phyloP scores from a whole-genome alignment of 64 coral and sea anemone genomes.

The Catalaphyllia jardinei region DNA sequence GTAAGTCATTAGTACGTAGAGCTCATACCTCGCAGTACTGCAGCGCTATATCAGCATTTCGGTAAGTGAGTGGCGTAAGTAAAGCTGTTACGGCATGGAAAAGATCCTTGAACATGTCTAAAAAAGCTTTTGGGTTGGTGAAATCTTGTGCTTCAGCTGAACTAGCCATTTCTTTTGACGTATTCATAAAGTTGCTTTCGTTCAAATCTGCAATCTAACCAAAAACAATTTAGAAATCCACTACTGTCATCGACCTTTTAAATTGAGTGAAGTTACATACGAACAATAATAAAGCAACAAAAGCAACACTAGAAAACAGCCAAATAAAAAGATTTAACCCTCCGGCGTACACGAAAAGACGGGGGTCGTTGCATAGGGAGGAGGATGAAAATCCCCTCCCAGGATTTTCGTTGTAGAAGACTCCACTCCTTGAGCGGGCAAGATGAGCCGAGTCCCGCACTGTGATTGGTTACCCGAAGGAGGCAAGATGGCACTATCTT shows the following conservation, averaged over 20 bases:
- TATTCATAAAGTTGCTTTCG: conserved; percentile 4
- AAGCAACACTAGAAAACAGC: background rate
- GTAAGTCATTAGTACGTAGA: background rate
- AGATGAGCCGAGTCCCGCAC: too few species aligned
- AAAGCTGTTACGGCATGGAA: background rate
- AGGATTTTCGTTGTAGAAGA: too few species aligned
- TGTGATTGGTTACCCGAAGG: too few species aligned
- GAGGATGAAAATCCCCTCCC: too few species aligned
- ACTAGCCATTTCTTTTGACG: background rate
- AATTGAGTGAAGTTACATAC: too few species aligned
- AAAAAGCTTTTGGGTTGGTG: background rate
- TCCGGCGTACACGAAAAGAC: background rate
- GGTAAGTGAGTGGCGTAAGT: background rate
- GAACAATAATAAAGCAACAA: too few species aligned
- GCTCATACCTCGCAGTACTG: conserved; percentile 11
- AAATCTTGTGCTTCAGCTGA: background rate
- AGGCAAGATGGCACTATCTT: too few species aligned
- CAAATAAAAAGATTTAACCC: background rate
- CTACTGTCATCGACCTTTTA: too few species aligned
- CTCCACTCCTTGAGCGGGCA: too few species aligned
- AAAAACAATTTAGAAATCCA: background rate
- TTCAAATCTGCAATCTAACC: background rate
- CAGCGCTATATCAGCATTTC: conserved; percentile 21
- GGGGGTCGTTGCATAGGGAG: background rate
- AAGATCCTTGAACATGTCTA: background rate